Percentiles rank a stretch among this genome's conserved stretches.
phyloP scores from a whole-genome alignment of 2,888 invertebrate genomes.

The Clanis bilineata region DNA sequence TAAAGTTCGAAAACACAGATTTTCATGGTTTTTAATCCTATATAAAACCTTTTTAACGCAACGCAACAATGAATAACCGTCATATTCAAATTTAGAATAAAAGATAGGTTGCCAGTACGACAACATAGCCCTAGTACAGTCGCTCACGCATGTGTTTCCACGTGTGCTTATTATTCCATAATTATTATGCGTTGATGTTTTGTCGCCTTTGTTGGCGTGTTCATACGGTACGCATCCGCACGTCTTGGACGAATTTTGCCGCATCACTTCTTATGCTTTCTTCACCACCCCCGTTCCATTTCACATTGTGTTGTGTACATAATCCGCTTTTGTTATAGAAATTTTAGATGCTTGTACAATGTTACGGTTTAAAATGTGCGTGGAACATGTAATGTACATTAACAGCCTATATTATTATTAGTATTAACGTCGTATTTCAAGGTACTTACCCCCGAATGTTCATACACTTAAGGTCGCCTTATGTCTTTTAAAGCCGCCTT shows the following conservation, averaged over 20 bases:
- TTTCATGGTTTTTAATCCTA: too few relatives aligned
- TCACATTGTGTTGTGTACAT: constrained; percentile 33
- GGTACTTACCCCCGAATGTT: not conserved
- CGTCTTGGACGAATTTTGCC: constrained; percentile 38
- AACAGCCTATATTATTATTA: not conserved
- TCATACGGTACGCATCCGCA: constrained; percentile 28
- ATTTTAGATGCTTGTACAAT: not conserved
- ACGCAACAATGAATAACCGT: not conserved
- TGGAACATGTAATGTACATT: not conserved
- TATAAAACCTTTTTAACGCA: too few relatives aligned
- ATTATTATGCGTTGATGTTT: constrained; percentile 44
- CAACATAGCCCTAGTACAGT: not conserved
- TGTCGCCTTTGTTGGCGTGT: constrained; percentile 37
- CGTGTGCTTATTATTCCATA: constrained; percentile 45
- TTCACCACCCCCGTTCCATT: constrained; percentile 38
- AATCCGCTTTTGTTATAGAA: constrained; percentile 27
- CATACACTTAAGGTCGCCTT: too few relatives aligned
- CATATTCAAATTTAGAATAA: not conserved
- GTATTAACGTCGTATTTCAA: not conserved
- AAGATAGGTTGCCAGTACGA: not conserved
- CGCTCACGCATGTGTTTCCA: constrained; percentile 7
- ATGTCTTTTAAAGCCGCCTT: too few relatives aligned
- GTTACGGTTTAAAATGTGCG: not conserved
- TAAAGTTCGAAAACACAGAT: too few relatives aligned
- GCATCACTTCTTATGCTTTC: constrained; percentile 57